Evolutionary conservation across 2,888 invertebrate species (phyloP).

Genomic region (Dromius quadrimaculatus): DNA sequence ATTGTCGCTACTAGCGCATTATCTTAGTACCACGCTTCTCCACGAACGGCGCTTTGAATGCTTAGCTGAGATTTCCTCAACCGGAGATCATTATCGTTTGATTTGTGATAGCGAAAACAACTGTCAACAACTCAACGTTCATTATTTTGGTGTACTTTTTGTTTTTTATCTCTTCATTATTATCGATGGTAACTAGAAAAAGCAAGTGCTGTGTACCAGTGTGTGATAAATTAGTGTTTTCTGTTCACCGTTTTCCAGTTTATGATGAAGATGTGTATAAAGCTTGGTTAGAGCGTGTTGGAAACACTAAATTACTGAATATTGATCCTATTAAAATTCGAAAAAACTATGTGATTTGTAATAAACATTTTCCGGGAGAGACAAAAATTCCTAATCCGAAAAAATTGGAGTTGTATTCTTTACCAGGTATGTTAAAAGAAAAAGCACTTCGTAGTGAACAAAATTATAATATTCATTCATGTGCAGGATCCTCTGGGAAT

Average conservation of each 20-base stretch:
- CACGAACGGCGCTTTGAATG: too few relatives aligned
- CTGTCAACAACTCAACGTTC: neutral
- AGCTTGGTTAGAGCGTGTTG: neutral
- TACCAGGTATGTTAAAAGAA: too few relatives aligned
- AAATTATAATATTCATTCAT: too few relatives aligned
- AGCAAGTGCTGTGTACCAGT: neutral
- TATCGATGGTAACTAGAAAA: too few relatives aligned
- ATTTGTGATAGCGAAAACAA: neutral
- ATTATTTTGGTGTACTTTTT: neutral
- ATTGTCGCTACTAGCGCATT: neutral
- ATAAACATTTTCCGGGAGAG: neutral
- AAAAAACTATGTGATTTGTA: neutral
- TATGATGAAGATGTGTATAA: neutral
- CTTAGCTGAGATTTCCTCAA: too few relatives aligned
- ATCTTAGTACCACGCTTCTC: neutral
- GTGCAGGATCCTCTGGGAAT: too few relatives aligned
- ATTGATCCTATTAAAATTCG: neutral
- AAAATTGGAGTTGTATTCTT: neutral
- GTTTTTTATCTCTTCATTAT: too few relatives aligned
- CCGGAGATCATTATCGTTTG: too few relatives aligned
- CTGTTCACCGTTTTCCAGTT: neutral
- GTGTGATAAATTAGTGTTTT: neutral
- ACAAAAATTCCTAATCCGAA: neutral
- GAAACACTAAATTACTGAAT: neutral
- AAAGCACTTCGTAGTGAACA: too few relatives aligned